These are phyloP conservation scores for Smithornis capensis DNA, from an alignment of 2,113 vertebrate genomes.

Conservation along the genomic window DNA sequence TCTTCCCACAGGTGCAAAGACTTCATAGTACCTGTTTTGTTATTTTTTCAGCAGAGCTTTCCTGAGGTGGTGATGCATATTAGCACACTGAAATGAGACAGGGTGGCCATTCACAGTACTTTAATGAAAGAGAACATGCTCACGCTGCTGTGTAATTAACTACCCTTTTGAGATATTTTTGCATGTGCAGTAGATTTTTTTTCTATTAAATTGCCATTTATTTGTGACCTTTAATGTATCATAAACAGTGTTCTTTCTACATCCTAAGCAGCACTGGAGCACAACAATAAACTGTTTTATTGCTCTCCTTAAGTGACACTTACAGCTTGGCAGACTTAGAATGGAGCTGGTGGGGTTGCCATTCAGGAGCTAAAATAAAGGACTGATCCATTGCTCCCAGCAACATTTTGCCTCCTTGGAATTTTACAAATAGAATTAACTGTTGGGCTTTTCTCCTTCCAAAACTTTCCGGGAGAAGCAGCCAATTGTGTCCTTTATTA, in stretches of 20 bases:
- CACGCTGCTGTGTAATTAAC: conserved; percentile 34
- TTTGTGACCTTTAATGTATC: conserved; percentile 22
- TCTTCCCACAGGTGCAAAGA: neutral
- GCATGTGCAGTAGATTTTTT: neutral
- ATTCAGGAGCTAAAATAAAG: conserved; percentile 8
- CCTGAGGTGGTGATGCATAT: neutral
- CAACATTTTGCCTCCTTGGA: neutral
- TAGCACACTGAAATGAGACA: neutral
- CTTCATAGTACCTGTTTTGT: neutral
- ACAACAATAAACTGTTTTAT: neutral
- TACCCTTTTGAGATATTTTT: neutral
- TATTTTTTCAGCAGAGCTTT: neutral
- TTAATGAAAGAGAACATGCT: neutral
- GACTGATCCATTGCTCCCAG: neutral
- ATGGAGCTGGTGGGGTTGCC: neutral
- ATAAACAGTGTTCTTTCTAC: neutral
- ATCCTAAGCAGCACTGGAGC: neutral
- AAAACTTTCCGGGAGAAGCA: neutral
- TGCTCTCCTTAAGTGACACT: conserved; percentile 11
- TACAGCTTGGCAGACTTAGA: neutral
- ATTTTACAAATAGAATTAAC: neutral
- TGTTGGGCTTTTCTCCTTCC: neutral
- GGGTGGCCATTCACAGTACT: neutral
- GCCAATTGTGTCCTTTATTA: neutral
- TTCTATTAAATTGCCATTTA: conserved; percentile 11